Percentiles rank a stretch among this genome's conserved stretches.
These are phyloP conservation scores for Anthoscopus minutus DNA, from an alignment of 2,113 vertebrate genomes.

Conservation along the genomic window DNA sequence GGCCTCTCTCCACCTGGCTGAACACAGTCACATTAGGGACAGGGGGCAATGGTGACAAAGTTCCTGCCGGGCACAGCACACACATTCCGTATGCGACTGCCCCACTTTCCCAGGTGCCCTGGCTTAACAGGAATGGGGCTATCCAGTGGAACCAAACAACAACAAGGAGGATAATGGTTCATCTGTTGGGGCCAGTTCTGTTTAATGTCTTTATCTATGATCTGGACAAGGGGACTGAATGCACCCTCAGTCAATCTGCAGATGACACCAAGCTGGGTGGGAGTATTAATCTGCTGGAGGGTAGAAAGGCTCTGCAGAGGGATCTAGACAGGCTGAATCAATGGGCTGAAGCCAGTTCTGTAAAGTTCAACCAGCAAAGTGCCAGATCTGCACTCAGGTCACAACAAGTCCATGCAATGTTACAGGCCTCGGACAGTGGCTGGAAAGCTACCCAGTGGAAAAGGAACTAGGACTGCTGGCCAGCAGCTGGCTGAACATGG, in stretches of 20 bases:
- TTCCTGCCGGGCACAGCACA: fast-evolving
- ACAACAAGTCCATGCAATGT: not conserved
- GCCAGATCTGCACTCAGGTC: not conserved
- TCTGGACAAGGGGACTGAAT: not conserved
- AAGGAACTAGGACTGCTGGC: not conserved
- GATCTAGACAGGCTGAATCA: not conserved
- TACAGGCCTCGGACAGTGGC: not conserved
- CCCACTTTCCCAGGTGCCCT: not conserved
- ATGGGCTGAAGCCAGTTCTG: not conserved
- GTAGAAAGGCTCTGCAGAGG: not conserved
- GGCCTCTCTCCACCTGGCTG: not conserved
- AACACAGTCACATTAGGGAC: not conserved
- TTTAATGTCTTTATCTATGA: not conserved
- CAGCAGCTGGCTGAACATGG: not conserved
- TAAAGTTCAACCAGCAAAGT: not conserved
- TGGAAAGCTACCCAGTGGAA: not conserved
- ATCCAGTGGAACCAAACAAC: not conserved
- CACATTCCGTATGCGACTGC: fast-evolving
- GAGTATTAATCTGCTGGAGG: not conserved
- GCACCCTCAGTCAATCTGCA: not conserved
- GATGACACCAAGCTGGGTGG: not conserved
- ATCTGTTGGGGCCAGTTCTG: not conserved
- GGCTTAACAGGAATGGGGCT: not conserved
- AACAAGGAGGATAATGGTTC: not conserved
- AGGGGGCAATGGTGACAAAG: not conserved